Evolutionary conservation across 2,888 invertebrate species (phyloP), one percentile per base, ranked within the genome.

Genomic region (Apamea monoglypha): DNA sequence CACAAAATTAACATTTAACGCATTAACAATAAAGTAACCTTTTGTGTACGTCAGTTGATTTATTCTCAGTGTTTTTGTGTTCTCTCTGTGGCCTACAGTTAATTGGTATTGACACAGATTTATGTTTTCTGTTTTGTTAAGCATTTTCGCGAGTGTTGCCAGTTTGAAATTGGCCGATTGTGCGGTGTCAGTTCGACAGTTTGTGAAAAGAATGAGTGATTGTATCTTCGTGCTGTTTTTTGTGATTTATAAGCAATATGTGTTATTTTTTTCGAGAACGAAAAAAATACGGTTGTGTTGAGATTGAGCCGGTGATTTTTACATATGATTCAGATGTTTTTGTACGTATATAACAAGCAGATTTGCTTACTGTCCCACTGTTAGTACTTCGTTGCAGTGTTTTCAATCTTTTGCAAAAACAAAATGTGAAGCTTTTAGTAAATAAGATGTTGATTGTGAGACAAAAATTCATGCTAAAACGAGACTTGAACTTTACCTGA

Each of bases 91-190:
- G 89, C 72, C 87, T 83, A 87, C 90, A 91, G 91, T 93, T 94
- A 94, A 94, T 94, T 94, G 93, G 92, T 93, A 92, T 94, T 91
- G 94, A 93, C 92, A 90, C 88, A 91, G 93, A 94, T 94, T 93
- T 94, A 94, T 92, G 92, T 89, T 88, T 89, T 90, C 83, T 90
- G 90, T 91, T 89, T 87, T 88, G 89, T 90, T 90, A 85, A 89
- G 88, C 87, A 85, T 85, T 90, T 88, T 89, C 78, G 81, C 78
- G 82, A 81, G 74, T 83, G 85, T 85, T 80, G 72, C 81, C 71
- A 47, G 80, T 75, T 83, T 66, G 50, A 75, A 73, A 83, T 83
- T 83, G 78, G 56, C 40, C 82, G 72, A 86, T 82, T 86, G 83
- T 82, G 83, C 16, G 84, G 78, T 66, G 78, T 72, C 78, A 82